Conservation (phyloP, 1,140 invertebrate genomes). For the Elymnias hypermnestra region DNA sequence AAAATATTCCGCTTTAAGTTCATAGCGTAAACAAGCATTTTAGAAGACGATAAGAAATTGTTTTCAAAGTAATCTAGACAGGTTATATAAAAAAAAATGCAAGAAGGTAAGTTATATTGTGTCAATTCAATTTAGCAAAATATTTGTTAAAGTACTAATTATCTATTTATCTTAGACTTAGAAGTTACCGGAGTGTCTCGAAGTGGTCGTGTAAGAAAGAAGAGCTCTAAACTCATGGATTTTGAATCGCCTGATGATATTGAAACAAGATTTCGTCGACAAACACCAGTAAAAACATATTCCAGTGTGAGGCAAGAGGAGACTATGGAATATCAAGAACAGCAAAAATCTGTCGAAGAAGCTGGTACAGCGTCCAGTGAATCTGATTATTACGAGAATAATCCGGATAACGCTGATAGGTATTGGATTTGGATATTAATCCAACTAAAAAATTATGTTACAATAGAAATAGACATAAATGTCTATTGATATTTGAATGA, state of each 20-base stretch:
- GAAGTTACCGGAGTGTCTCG: constrained; percentile 90
- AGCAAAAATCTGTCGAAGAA: constrained; percentile 49
- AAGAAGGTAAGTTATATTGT: constrained; percentile 32
- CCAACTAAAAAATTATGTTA: too few relatives aligned
- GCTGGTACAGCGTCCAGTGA: constrained; percentile 72
- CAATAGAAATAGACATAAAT: too few relatives aligned
- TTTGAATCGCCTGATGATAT: constrained; percentile 92
- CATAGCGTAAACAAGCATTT: too few relatives aligned
- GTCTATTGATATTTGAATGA: too few relatives aligned
- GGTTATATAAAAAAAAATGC: constrained; percentile 23
- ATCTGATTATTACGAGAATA: constrained; percentile 77
- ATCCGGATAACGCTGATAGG: constrained; percentile 77
- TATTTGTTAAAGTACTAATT: not conserved
- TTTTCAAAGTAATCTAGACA: not conserved
- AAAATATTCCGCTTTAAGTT: too few relatives aligned
- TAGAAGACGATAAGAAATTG: too few relatives aligned
- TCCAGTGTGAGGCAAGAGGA: constrained; percentile 40
- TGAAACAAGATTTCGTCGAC: constrained; percentile 70
- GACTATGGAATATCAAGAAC: constrained; percentile 34
- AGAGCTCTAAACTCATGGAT: constrained; percentile 95
- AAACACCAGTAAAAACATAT: constrained; percentile 45
- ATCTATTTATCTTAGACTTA: constrained; percentile 75
- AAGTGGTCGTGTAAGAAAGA: constrained; percentile 93
- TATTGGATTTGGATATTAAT: constrained; percentile 24
- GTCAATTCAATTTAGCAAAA: not conserved